phyloP scores from a whole-genome alignment of 2,113 vertebrate species.

The Chionis minor region DNA sequence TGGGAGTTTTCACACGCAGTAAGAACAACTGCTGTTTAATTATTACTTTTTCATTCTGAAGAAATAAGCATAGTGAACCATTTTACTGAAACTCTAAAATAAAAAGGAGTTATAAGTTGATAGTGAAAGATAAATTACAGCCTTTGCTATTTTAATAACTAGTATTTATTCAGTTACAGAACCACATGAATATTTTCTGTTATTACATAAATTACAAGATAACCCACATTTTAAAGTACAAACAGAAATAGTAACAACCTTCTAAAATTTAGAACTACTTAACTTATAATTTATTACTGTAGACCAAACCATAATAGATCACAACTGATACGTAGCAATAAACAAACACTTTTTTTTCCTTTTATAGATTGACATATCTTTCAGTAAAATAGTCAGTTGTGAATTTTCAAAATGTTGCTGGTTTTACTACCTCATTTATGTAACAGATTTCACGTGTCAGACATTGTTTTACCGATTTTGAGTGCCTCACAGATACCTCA shows the following conservation, averaged over 20 bases:
- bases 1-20: background rate
- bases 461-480: background rate
- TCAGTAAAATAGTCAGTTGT: background rate
- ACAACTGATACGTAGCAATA: background rate
- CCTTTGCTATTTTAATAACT: conserved; percentile 13
- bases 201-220: conserved; percentile 19
- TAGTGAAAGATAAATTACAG: conserved; percentile 49
- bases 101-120: background rate
- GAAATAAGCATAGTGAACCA: background rate
- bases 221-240: background rate
- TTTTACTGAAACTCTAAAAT: conserved; percentile 6
- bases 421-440: background rate
- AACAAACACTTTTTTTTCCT: background rate
- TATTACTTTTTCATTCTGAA: background rate
- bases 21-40: background rate
- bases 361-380: background rate
- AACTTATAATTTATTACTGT: background rate
- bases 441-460: background rate
- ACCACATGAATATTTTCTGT: background rate
- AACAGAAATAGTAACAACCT: background rate
- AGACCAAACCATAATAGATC: background rate
- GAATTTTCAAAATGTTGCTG: background rate
- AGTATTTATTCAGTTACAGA: conserved; percentile 18
- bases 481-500: background rate
- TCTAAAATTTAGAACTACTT: background rate